Evolutionary conservation across 2,888 invertebrate genomes (phyloP).

Genomic region (Pterostichus madidus): DNA sequence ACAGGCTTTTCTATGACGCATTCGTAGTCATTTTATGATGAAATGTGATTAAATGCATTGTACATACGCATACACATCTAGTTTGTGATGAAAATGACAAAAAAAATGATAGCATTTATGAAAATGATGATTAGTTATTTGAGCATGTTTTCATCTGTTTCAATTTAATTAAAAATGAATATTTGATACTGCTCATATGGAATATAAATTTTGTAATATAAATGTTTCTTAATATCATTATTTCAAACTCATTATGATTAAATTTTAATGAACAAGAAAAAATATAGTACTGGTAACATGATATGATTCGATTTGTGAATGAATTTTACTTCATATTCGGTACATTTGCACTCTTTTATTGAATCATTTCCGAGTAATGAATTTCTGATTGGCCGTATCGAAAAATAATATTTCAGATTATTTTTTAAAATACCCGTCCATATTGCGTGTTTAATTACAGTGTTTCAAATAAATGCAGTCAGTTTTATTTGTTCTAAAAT

Average conservation of each 20-base stretch:
- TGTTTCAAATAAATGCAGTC: not conserved
- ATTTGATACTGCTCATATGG: not conserved
- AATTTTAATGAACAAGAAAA: not conserved
- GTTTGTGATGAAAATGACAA: not conserved
- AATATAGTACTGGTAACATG: too few species aligned
- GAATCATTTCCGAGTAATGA: slow-evolving; percentile 3
- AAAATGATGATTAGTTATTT: slow-evolving; percentile 41
- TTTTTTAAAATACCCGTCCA: too few species aligned
- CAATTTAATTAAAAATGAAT: slow-evolving; percentile 24
- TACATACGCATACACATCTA: slow-evolving; percentile 47
- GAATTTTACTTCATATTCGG: not conserved
- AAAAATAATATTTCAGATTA: not conserved
- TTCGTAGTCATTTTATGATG: slow-evolving; percentile 61
- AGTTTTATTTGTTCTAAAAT: not conserved
- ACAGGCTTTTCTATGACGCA: slow-evolving; percentile 63
- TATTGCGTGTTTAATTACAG: too few species aligned
- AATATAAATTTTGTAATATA: not conserved
- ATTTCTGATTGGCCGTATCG: slow-evolving; percentile 3
- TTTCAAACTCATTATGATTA: not conserved
- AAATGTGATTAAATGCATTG: slow-evolving; percentile 66
- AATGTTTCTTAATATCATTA: not conserved
- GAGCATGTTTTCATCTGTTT: not conserved
- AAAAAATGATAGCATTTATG: slow-evolving; percentile 20
- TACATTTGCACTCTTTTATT: not conserved
- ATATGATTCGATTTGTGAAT: not conserved